Base-by-base conservation (phyloP, 2,797 vertebrate genomes). In the Eulemur mongoz region DNA sequence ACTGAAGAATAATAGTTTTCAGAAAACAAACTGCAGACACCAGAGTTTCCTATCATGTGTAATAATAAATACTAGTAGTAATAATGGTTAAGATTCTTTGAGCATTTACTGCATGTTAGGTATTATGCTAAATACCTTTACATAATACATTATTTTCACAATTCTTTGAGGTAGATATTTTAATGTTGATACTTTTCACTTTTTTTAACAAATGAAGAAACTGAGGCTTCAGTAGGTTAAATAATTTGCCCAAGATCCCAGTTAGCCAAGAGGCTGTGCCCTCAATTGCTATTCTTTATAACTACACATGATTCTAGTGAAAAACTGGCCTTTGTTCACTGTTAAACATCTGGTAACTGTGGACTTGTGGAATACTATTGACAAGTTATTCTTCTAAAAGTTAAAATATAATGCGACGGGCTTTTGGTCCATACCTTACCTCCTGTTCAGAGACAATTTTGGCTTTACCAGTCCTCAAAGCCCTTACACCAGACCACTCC, bases 71-170 rank as follows among this genome's bases (percentile, higher is more conserved):
- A 65, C 45, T 85, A 70, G 11, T 75, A 92, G 48, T 89, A 54
- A 82, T 52, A 57, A 35, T 30, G 81, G n/a, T 81, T 80, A 85
- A 81, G 45, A 75, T 81, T 87, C 70, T 88, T 69, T 84, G 10
- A 79, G 38, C 14, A 59, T 48, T 94, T 89, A 69, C 17, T 76
- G 0, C 38, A 23, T 89, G 18, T 54, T 86, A 86, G 43, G 10
- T 54, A 22, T 57, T 84, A 4, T 88, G n/a, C n/a, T 91, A 45
- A 93, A 81, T 95, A 22, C 17, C 45, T 85, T 92, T 94, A 89
- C 6, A 65, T 52, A 50, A 57, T 57, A 13, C 1, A 27, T 92
- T 81, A 59, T 72, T 59, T 43, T 69, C 13, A 92, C 30, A 48
- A 7, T 75, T 67, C 22, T 50, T 48, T 57, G 23, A 65, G 18